phyloP scores from a whole-genome alignment of 2,113 vertebrate genomes.

The Chaetodon trifascialis region DNA sequence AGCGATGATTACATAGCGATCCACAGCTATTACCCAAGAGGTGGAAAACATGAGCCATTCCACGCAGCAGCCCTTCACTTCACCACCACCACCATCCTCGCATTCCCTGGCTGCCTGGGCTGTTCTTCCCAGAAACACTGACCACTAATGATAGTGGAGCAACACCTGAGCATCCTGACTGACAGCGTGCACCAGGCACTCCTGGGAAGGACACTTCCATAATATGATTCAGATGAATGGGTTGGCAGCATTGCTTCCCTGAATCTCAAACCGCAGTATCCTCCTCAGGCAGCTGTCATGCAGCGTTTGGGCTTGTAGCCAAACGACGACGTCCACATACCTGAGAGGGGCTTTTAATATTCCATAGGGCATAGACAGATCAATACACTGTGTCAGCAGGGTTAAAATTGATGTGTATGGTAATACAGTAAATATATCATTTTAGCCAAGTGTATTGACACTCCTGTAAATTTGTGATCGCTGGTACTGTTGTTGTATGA shows the following conservation, averaged over 20 bases:
- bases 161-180: conserved; percentile 76
- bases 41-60: conserved; percentile 69
- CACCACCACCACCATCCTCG: conserved; percentile 24
- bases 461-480: conserved; percentile 63
- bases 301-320: conserved; percentile 32
- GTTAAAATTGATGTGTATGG: conserved; percentile 59
- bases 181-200: conserved; percentile 46
- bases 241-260: conserved; percentile 55
- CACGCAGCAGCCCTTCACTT: conserved; percentile 52
- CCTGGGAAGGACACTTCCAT: conserved; percentile 52
- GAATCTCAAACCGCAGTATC: conserved; percentile 61
- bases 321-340: conserved; percentile 32
- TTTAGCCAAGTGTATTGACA: conserved; percentile 70
- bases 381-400: conserved; percentile 67
- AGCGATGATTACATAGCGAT: conserved; percentile 76
- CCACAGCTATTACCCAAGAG: conserved; percentile 77
- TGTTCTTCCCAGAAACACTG: conserved; percentile 79
- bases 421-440: conserved; percentile 73
- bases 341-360: conserved; percentile 61
- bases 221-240: conserved; percentile 62
- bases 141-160: conserved; percentile 79
- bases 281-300: conserved; percentile 47
- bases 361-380: conserved; percentile 48
- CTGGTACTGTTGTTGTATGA: conserved; percentile 64
- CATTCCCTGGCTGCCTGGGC: conserved; percentile 55